phyloP scores from a whole-genome alignment of 2,888 invertebrate genomes.

The Cosmia trapezina region DNA sequence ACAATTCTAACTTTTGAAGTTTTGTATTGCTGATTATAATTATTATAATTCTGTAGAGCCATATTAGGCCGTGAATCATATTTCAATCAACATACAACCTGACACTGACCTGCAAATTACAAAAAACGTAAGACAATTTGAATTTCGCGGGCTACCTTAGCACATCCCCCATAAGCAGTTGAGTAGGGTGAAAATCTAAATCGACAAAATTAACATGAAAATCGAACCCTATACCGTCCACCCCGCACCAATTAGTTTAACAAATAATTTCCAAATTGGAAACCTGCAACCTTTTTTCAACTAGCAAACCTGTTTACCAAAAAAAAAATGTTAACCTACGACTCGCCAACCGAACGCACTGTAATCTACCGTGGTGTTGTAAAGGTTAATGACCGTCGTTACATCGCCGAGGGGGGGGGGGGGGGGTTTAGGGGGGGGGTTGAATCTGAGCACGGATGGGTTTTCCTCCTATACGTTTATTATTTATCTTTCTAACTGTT shows the following conservation, averaged over 20 bases:
- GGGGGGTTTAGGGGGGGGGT: slow-evolving; percentile 60
- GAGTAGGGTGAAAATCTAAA: not conserved
- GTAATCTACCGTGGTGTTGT: slow-evolving; percentile 62
- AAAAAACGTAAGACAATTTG: no score
- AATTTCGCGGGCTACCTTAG: no score
- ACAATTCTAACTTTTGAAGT: no score
- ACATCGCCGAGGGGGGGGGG: slow-evolving; percentile 54
- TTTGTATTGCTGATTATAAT: no score
- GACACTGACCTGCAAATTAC: no score
- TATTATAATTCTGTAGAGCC: no score
- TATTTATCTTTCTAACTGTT: slow-evolving; percentile 68
- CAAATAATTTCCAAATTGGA: slow-evolving; percentile 32
- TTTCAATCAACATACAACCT: no score
- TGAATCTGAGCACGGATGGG: slow-evolving; percentile 66
- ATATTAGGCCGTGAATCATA: no score
- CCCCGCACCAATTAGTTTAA: slow-evolving; percentile 24
- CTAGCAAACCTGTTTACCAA: slow-evolving; percentile 46
- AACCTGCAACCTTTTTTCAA: slow-evolving; percentile 30
- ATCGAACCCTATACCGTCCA: not conserved
- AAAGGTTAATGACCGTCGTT: slow-evolving; percentile 68
- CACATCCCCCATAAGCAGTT: not conserved
- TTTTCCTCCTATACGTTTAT: slow-evolving; percentile 62
- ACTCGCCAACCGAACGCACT: slow-evolving; percentile 48
- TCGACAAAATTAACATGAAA: slow-evolving; percentile 23
- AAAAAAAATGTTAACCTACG: slow-evolving; percentile 50